Evolutionary conservation across 2,888 invertebrate genomes (phyloP), one percentile per base, ranked within the genome.

Genomic region (Muschampia plurimacula): DNA sequence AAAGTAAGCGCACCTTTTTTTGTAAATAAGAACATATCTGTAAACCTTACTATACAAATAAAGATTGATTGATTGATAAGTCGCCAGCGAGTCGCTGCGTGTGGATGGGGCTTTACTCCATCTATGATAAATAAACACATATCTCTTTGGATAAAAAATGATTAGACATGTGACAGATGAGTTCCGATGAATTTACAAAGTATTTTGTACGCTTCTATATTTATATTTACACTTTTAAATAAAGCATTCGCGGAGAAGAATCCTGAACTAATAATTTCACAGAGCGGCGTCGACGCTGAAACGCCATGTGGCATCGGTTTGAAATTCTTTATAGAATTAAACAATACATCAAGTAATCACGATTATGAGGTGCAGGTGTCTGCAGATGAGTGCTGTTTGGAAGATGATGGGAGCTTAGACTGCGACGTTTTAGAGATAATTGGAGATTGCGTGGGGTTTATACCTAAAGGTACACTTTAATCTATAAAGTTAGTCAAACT

Each of bases 301-400:
- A 75, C 79, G 0, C 82, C 84, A 0, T 77, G 75, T n/a, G 81
- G 86, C 0, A 74, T 88, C 0, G 93, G 89, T 0, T 67, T 92
- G 5, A 79, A 83, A 64, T 86, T 92, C 65, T 84, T 77, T 60
- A 77, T 85, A 2, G 77, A 80, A 2, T 76, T 93, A 0, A 87
- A 86, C 63, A 92, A 93, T 60, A 88, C 86, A 0, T 84, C 87
- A 0, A 75, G 69, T 12, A 46, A 74, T 0, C 81, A 85, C 2
- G 88, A 89, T 75, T 84, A 78, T 15, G 72, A 81, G 2, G 83
- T 91, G 0, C 87, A 89, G 44, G 64, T 90, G 0, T 81, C 79
- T 0, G 87, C 90, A 0, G 89, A 89, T 52, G 78, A 85, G 69
- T 93, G 93, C 72, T 93, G 92, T 64, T 77, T 92, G 63, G 77